A percentile compares a stretch with the other conserved stretches of the same genome.
Conservation (phyloP, 2,113 vertebrate genomes). For the Callipepla squamata region DNA sequence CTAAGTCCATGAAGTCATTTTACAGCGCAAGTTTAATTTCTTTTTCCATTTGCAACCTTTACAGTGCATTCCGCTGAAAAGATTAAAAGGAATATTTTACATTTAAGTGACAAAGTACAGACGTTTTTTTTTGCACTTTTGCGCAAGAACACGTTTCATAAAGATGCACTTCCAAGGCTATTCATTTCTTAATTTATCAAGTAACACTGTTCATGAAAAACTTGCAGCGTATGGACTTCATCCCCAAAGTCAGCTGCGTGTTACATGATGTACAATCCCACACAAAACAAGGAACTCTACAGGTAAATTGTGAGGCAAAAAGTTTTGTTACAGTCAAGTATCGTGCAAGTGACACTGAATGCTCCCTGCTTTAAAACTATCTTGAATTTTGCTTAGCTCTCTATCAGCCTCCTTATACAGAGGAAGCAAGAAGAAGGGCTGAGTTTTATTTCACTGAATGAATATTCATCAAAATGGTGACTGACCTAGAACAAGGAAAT, state of each 20-base stretch:
- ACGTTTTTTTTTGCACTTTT: neutral
- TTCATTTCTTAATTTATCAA: neutral
- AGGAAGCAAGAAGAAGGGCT: neutral
- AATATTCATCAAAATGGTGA: neutral
- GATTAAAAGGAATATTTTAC: neutral
- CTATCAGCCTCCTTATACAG: neutral
- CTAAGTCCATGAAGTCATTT: neutral
- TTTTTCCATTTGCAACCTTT: neutral
- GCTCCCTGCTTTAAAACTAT: neutral
- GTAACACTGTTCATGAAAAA: neutral
- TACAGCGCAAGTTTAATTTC: neutral
- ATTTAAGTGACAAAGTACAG: neutral
- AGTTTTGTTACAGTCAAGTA: neutral
- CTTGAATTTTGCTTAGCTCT: neutral
- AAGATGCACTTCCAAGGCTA: neutral
- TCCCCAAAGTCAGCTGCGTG: neutral
- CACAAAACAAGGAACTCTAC: neutral
- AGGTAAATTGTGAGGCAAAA: neutral
- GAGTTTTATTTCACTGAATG: neutral
- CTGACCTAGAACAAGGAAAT: neutral
- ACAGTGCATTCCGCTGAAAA: neutral
- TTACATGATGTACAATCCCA: neutral
- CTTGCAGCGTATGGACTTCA: neutral
- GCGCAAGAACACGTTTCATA: neutral
- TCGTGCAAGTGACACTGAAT: neutral